Evolutionary conservation across 2,888 invertebrate genomes (phyloP).

Genomic region (Andrena bucephala): DNA sequence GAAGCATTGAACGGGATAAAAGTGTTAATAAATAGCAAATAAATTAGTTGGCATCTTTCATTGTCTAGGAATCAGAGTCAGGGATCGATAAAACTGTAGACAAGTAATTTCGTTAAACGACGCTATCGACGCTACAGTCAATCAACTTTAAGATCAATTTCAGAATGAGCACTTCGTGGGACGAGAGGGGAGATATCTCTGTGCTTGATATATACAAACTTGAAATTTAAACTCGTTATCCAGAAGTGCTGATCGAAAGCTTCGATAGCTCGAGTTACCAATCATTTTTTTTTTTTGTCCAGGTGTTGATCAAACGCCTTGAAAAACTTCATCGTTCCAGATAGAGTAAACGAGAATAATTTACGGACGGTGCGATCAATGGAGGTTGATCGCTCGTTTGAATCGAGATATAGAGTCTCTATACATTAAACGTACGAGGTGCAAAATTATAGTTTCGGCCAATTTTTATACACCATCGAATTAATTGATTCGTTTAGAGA

Average conservation of each 20-base stretch:
- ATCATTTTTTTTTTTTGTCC: constrained; percentile 9
- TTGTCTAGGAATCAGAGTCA: constrained; percentile 2
- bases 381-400: constrained; percentile 39
- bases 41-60: constrained; percentile 18
- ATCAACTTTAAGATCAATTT: not conserved
- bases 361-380: constrained; percentile 61
- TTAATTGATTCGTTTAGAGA: constrained; percentile 42
- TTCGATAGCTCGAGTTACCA: not conserved
- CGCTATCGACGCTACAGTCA: not conserved
- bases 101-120: constrained; percentile 1
- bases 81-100: not conserved
- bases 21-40: constrained; percentile 42
- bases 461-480: constrained; percentile 30
- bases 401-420: constrained; percentile 37
- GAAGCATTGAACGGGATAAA: constrained; percentile 31
- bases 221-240: constrained; percentile 1
- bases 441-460: constrained; percentile 58
- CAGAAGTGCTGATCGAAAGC: constrained; percentile 11
- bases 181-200: not conserved
- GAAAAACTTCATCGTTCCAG: not conserved
- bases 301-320: not conserved
- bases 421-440: constrained; percentile 39
- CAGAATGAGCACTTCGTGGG: not conserved
- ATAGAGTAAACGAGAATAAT: constrained; percentile 38
- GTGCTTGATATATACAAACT: constrained; percentile 23